These are phyloP conservation scores for Temnothorax nylanderi DNA, from an alignment of 1,140 invertebrate species.

Conservation along the genomic window DNA sequence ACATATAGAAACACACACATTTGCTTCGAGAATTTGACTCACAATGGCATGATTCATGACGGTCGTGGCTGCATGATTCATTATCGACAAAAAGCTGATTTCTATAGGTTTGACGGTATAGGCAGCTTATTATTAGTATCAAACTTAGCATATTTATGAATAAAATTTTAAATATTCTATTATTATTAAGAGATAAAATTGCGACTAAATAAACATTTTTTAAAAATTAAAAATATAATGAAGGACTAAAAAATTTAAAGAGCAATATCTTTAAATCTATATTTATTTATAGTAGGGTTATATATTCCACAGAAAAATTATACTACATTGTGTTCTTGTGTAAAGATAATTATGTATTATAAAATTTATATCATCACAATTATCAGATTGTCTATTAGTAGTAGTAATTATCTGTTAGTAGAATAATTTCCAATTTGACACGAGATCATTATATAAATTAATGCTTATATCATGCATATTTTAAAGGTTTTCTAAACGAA, in stretches of 20 bases:
- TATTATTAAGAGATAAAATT: not conserved
- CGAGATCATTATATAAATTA: not conserved
- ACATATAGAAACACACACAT: not conserved
- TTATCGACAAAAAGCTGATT: not conserved
- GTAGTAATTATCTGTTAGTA: not conserved
- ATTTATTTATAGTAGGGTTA: not conserved
- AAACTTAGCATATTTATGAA: not conserved
- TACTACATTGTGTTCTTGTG: not conserved
- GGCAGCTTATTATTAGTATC: not conserved
- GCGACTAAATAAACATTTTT: not conserved
- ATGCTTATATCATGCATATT: not conserved
- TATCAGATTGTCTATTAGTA: not conserved
- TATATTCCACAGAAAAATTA: not conserved
- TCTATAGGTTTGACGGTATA: not conserved
- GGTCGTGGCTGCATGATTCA: conserved; percentile 6
- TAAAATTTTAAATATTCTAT: not conserved
- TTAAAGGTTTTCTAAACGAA: not conserved
- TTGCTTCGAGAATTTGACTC: not conserved
- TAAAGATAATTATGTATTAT: not conserved
- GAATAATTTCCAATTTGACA: not conserved
- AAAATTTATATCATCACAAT: not conserved
- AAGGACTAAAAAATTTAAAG: not conserved
- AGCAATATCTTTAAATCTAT: not conserved
- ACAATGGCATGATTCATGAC: conserved; percentile 20
- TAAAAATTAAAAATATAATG: not conserved